Evolutionary conservation across 2,888 invertebrate species (phyloP).

Genomic region (Ennomos fuscantarius): DNA sequence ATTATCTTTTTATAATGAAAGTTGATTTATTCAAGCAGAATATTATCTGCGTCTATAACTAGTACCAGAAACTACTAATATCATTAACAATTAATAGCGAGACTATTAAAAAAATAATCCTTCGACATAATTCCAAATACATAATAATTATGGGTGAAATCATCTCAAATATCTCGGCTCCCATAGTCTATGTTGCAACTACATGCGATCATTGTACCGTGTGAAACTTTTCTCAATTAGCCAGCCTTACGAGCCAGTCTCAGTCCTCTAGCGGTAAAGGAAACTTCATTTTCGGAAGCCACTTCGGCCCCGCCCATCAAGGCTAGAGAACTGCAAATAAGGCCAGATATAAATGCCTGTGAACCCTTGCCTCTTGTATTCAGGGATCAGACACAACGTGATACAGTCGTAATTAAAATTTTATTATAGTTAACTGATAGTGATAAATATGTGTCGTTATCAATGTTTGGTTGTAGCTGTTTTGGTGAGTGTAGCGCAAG

Average conservation of each 20-base stretch:
- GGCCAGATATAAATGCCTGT: slow-evolving; percentile 81
- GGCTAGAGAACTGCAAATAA: slow-evolving; percentile 70
- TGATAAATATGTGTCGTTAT: slow-evolving; percentile 57
- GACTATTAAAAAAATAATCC: background rate
- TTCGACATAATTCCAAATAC: slow-evolving; percentile 14
- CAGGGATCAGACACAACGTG: slow-evolving; percentile 59
- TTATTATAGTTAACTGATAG: slow-evolving; percentile 3
- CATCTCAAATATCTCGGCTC: slow-evolving; percentile 30
- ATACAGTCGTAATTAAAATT: slow-evolving; percentile 52
- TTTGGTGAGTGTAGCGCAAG: slow-evolving; percentile 55
- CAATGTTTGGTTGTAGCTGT: slow-evolving; percentile 60
- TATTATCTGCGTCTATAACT: too few species aligned
- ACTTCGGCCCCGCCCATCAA: slow-evolving; percentile 58
- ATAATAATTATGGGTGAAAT: slow-evolving; percentile 21
- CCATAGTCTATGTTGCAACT: slow-evolving; percentile 53
- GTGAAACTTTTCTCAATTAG: slow-evolving; percentile 80
- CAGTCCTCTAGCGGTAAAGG: slow-evolving; percentile 49
- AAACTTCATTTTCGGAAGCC: slow-evolving; percentile 78
- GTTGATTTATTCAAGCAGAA: too few species aligned
- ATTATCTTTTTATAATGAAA: too few species aligned
- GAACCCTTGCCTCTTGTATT: slow-evolving; percentile 72
- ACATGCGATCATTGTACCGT: slow-evolving; percentile 67
- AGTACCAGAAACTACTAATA: too few species aligned
- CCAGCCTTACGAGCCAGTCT: slow-evolving; percentile 40
- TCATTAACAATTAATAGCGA: too few species aligned